Evolutionary conservation across 2,797 vertebrate genomes (phyloP), one percentile per base, ranked within the genome.

Genomic region (Rhinatrema bivittatum): DNA sequence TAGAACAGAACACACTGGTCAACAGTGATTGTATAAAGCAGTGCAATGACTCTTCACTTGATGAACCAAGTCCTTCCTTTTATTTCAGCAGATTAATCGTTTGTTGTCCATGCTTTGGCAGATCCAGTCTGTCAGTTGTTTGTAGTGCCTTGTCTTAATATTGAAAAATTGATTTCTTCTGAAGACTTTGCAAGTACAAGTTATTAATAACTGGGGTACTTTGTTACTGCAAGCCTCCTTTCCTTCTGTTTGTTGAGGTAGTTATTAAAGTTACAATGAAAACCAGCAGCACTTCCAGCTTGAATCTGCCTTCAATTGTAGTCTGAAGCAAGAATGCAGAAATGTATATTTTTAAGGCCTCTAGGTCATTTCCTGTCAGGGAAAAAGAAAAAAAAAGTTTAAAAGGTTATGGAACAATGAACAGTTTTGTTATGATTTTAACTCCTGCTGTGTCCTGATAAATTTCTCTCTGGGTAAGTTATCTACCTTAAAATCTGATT

Each of bases 351-450:
- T 84, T 82, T 93, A 96, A 97, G 90, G 94, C 90, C 89, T 94
- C 87, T 91, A 88, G 88, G 87, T 97, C 91, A 91, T 93, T 93
- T 97, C 93, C 94, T 98, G 81, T 42, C 39, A 60, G 64, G 60
- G 46, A 55, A 56, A 53, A 56, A 56, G 60, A 47, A 74, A 63
- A 78, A 48, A 66, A 37, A 42, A 34, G 29, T 62, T 60, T 60
- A n/a, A 18, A 10, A 67, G 29, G 32, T 76, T 67, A 56, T 5
- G 46, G 39, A 62, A 71, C 65, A 79, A 76, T 60, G 51, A 72
- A 51, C 58, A 74, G 63, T 66, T 62, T 64, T 32, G 12, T 33
- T 28, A 27, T 53, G 47, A 51, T 12, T 36, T 59, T 55, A 65
- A 67, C 47, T 60, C 43, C 32, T 46, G 16, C 19, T 32, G 22